Evolutionary conservation across 2,113 vertebrate species (phyloP), one percentile per base, ranked within the genome.

Genomic region (Tringa solitaria): DNA sequence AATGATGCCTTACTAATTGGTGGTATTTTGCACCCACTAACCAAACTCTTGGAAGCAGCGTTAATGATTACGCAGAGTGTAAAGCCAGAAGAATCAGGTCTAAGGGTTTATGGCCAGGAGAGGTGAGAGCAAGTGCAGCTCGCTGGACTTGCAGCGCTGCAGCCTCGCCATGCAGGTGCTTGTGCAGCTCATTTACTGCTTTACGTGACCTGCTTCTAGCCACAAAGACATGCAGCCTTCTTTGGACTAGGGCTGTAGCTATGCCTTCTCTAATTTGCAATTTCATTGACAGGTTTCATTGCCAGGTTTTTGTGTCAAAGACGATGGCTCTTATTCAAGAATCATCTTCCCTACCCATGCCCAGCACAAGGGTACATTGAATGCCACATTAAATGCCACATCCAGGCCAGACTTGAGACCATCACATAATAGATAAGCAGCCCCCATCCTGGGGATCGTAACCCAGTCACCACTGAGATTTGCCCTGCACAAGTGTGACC

Each of bases 21-120:
- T 48, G 75, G 80, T 67, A 69, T 97, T 95, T 95, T 94, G 79
- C 73, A 92, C 43, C 30, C 86, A 45, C 86, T 79, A 89, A 73
- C 83, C 68, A 75, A 86, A 37, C 48, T 57, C 75, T 92, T 86
- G 79, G 84, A 85, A 86, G 56, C 0, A 0, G 21, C 8, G 51
- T 63, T 88, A 86, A 92, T 88, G 90, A 93, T 53, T 48, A 80
- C 0, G 4, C n/a, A 54, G 53, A 65, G n/a, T 5, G 41, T 22
- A 78, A 80, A 93, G 76, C 19, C 72, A 90, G 68, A 70, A 86
- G 80, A 74, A 30, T 75, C 79, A 92, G 54, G 48, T n/a, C 35
- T 30, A 35, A 37, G 17, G 53, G n/a, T 61, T 90, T 72, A 72
- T 3, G 12, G 51, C 19, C 17, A 48, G 64, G 65, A 92, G 53